Evolutionary conservation across 2,113 vertebrate genomes (phyloP).

Genomic region (Rhinolophus sinicus): DNA sequence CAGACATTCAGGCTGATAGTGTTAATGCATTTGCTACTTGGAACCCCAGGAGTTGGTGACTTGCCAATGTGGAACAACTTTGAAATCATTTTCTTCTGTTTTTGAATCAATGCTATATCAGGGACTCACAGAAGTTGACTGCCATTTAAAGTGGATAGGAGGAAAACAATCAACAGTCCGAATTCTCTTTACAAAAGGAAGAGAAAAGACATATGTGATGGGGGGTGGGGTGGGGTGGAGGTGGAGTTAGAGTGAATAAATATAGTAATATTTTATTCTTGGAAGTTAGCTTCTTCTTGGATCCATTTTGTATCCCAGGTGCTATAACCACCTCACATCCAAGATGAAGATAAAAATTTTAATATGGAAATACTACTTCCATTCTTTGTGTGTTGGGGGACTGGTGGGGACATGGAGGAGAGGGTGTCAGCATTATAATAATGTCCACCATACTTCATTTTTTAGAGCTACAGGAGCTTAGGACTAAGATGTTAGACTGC

Average conservation of each 20-base stretch:
- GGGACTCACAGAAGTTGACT: not conserved
- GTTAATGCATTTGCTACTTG: not conserved
- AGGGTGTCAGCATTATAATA: fast-evolving
- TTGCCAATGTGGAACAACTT: not conserved
- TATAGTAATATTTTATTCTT: not conserved
- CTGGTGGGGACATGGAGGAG: fast-evolving
- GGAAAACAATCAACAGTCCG: not conserved
- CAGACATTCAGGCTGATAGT: not conserved
- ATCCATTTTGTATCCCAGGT: not conserved
- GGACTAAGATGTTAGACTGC: not conserved
- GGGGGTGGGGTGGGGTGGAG: too few species aligned
- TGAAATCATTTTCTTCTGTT: not conserved
- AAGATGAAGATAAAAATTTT: not conserved
- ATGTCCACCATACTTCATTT: fast-evolving
- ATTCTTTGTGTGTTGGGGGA: not conserved
- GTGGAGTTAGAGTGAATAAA: not conserved
- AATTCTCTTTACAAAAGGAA: not conserved
- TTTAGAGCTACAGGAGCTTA: not conserved
- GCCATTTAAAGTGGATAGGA: not conserved
- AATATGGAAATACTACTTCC: not conserved
- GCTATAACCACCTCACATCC: not conserved
- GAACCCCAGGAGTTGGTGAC: not conserved
- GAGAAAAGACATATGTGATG: not conserved
- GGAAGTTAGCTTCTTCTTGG: not conserved
- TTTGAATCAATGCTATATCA: not conserved